phyloP scores from a whole-genome alignment of 2,888 invertebrate genomes.

The Heliconius charithonia region DNA sequence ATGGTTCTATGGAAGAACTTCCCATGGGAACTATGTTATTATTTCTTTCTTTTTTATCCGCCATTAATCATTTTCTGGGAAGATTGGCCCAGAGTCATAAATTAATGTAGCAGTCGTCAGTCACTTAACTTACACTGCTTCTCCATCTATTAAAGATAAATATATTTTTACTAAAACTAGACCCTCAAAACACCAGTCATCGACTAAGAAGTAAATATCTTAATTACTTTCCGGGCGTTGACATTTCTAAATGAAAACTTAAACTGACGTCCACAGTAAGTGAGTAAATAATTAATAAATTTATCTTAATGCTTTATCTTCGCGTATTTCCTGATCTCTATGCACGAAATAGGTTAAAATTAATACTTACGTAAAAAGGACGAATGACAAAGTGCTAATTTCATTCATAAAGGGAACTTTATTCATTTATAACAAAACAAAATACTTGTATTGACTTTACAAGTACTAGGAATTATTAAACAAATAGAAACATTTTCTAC shows the following conservation, averaged over 20 bases:
- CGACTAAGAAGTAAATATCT: constrained; percentile 24
- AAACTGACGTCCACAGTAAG: not conserved
- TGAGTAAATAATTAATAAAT: not conserved
- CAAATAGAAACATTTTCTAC: not conserved
- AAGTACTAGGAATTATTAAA: too few species aligned
- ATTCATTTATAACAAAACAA: not conserved
- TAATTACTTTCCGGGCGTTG: constrained; percentile 34
- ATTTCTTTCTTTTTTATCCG: not conserved
- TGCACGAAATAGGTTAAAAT: not conserved
- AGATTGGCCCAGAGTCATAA: not conserved
- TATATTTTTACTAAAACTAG: not conserved
- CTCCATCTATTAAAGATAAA: not conserved
- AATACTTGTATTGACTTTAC: not conserved
- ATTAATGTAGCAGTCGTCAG: not conserved
- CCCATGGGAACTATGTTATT: not conserved
- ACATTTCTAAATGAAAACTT: constrained; percentile 20
- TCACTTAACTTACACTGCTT: not conserved
- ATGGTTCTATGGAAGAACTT: not conserved
- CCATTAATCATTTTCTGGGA: not conserved
- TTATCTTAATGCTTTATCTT: not conserved
- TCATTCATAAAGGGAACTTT: too few species aligned
- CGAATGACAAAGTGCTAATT: too few species aligned
- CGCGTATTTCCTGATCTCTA: not conserved
- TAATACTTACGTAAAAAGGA: too few species aligned
- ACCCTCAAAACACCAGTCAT: constrained; percentile 15